These are phyloP conservation scores for Drosophila nigrodunni DNA, from an alignment of 1,140 invertebrate species.

Conservation along the genomic window DNA sequence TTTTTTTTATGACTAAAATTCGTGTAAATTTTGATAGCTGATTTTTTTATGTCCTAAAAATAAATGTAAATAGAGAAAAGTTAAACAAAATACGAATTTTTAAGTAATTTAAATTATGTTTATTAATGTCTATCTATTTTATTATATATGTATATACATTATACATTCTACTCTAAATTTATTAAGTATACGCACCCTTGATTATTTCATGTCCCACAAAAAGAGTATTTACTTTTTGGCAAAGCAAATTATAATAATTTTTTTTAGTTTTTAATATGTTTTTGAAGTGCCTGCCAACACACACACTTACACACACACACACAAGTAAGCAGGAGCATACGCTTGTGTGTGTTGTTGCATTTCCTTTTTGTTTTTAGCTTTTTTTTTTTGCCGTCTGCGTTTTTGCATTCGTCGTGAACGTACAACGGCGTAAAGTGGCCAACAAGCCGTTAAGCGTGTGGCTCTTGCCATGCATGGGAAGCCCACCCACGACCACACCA, in stretches of 20 bases:
- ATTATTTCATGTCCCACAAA: background rate
- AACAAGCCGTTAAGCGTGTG: conserved; percentile 74
- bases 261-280: conserved; percentile 36
- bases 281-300: conserved; percentile 33
- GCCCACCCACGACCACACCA: conserved; percentile 1
- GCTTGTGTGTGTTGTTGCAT: conserved; percentile 15
- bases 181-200: background rate
- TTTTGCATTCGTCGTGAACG: conserved; percentile 40
- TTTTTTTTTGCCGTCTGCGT: conserved; percentile 47
- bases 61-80: too few relatives aligned
- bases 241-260: conserved; percentile 1
- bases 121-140: too few relatives aligned
- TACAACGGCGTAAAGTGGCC: conserved; percentile 74
- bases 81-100: too few relatives aligned
- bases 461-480: conserved; percentile 37
- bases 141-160: too few relatives aligned
- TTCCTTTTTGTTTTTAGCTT: conserved; percentile 41
- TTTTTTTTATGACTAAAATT: too few relatives aligned
- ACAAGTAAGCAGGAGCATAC: background rate
- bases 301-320: conserved; percentile 5
- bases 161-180: too few relatives aligned
- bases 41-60: too few relatives aligned
- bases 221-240: conserved; percentile 11
- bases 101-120: too few relatives aligned
- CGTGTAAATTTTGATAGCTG: too few relatives aligned